Percentiles rank a stretch among this genome's conserved stretches.
These are phyloP conservation scores for Cheilosia vernalis DNA, from an alignment of 2,888 invertebrate species.

Conservation along the genomic window DNA sequence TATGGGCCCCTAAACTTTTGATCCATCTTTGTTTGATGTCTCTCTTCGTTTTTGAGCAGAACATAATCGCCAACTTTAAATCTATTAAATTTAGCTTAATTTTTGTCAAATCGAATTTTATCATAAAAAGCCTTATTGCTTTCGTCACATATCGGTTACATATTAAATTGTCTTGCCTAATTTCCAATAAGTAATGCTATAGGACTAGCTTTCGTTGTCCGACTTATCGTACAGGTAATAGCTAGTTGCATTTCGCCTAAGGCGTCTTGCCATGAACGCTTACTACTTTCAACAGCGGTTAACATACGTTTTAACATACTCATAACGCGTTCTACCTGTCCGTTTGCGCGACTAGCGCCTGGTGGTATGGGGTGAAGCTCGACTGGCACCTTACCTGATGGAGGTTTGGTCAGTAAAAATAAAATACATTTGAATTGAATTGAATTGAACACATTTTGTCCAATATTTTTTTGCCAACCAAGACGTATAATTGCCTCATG, in stretches of 20 bases:
- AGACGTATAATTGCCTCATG: slow-evolving; percentile 31
- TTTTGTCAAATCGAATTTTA: slow-evolving; percentile 5
- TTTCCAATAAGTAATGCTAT: slow-evolving; percentile 37
- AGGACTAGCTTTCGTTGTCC: slow-evolving; percentile 31
- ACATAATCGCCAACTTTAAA: slow-evolving; percentile 18
- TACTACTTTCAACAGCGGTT: slow-evolving; percentile 67
- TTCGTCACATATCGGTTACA: slow-evolving; percentile 18
- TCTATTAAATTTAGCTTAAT: slow-evolving; percentile 20
- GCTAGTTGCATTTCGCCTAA: slow-evolving; percentile 60
- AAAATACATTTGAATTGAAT: too few species aligned
- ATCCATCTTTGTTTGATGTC: not conserved
- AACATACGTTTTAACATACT: slow-evolving; percentile 59
- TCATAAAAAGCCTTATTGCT: slow-evolving; percentile 17
- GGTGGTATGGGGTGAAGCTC: slow-evolving; percentile 48
- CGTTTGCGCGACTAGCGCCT: slow-evolving; percentile 63
- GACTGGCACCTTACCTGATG: slow-evolving; percentile 15
- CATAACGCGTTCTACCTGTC: slow-evolving; percentile 65
- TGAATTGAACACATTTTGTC: too few species aligned
- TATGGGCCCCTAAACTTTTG: slow-evolving; percentile 12
- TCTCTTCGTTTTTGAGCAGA: too few species aligned
- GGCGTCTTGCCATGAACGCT: slow-evolving; percentile 64
- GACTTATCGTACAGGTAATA: slow-evolving; percentile 30
- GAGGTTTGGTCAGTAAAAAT: slow-evolving; percentile 12
- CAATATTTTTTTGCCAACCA: slow-evolving; percentile 23
- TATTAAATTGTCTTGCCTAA: slow-evolving; percentile 28